phyloP scores from a whole-genome alignment of 2,113 vertebrate genomes.

The Dendrocopos noguchii region DNA sequence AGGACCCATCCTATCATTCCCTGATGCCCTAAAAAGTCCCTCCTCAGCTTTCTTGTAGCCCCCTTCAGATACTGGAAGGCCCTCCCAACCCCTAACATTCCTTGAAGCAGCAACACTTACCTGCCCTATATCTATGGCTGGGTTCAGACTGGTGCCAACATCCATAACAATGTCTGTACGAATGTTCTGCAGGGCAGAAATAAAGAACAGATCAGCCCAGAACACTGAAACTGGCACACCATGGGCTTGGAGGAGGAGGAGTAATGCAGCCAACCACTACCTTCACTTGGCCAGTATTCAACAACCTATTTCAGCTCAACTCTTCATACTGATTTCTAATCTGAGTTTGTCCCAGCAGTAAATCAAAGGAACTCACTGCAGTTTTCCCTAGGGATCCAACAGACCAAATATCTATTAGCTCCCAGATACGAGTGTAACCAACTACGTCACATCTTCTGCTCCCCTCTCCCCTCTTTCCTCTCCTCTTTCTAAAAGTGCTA shows the following conservation, averaged over 20 bases:
- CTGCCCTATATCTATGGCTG: constrained; percentile 96
- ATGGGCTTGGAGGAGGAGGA: background rate
- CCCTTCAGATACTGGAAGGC: too few species aligned
- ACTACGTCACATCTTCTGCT: background rate
- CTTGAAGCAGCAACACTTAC: constrained; percentile 67
- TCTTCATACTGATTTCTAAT: background rate
- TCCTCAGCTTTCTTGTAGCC: too few species aligned
- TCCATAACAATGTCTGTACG: constrained; percentile 96
- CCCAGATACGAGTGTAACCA: background rate
- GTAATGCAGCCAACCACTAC: background rate
- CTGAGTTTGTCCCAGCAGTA: background rate
- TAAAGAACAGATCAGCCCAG: background rate
- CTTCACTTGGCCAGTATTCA: background rate
- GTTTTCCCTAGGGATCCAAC: background rate
- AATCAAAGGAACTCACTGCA: background rate
- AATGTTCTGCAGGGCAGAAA: constrained; percentile 81
- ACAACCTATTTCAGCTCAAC: background rate
- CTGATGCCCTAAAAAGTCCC: too few species aligned
- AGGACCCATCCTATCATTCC: too few species aligned
- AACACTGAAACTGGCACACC: background rate
- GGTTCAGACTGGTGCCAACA: constrained; percentile 93
- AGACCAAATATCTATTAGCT: background rate
- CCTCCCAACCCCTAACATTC: too few species aligned
- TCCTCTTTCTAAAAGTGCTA: background rate
- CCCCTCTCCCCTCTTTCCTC: background rate